Conservation (phyloP, 2,888 invertebrate species). For the Chaetoderma sp. region DNA sequence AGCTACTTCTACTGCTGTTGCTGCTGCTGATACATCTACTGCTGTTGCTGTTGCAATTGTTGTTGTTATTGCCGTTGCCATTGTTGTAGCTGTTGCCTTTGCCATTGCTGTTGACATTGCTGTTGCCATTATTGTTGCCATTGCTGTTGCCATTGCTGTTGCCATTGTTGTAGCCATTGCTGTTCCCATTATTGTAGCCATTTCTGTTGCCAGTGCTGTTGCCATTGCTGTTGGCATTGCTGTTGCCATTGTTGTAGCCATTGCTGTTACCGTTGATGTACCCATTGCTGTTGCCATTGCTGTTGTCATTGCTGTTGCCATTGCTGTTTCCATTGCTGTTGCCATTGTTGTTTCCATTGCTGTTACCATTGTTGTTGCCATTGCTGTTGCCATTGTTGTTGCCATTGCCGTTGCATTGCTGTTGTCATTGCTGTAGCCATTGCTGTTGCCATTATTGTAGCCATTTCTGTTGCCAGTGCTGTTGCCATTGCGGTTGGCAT, state of each 20-base stretch:
- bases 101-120: constrained; percentile 5
- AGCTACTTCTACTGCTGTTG: not conserved
- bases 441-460: not conserved
- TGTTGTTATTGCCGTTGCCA: not conserved
- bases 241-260: not conserved
- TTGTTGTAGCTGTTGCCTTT: not conserved
- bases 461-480: constrained; percentile 4
- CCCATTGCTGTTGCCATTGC: constrained; percentile 12
- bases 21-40: not conserved
- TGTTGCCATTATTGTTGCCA: not conserved
- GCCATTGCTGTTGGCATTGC: not conserved
- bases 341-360: not conserved
- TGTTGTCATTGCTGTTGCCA: no score
- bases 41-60: not conserved
- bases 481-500: not conserved
- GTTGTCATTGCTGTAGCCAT: not conserved
- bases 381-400: not conserved
- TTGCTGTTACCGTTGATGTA: not conserved
- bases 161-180: constrained; percentile 6
- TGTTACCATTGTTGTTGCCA: not conserved
- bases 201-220: not conserved
- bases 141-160: not conserved
- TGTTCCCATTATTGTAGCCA: not conserved
- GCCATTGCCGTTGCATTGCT: not conserved
- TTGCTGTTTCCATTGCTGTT: not conserved